A percentile compares a stretch with the other conserved stretches of the same genome.
Evolutionary conservation across 2,797 vertebrate species (phyloP).

Genomic region (Bucorvus abyssinicus): DNA sequence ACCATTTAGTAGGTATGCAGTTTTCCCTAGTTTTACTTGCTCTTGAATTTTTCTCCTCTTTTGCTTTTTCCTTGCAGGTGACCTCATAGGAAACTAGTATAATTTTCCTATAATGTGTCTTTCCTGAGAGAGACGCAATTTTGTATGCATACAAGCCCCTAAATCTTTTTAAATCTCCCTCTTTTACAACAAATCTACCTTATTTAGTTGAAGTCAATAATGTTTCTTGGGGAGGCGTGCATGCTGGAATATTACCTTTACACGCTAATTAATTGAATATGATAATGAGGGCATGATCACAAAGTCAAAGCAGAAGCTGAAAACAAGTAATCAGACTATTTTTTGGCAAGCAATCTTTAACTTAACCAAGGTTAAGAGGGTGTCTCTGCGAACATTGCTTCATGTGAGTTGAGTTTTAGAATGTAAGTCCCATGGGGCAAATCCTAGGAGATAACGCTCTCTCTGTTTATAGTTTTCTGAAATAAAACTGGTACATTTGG

Average conservation of each 20-base stretch:
- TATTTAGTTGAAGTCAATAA: constrained; percentile 65
- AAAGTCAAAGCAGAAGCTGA: constrained; percentile 69
- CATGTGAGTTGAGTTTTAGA: not conserved
- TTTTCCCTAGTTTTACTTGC: not conserved
- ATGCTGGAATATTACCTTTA: constrained; percentile 59
- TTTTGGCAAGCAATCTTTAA: constrained; percentile 30
- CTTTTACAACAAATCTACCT: constrained; percentile 21
- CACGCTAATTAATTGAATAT: constrained; percentile 74
- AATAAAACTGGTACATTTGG: not conserved
- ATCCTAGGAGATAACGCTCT: not conserved
- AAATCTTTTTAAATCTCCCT: constrained; percentile 10
- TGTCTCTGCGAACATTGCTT: not conserved
- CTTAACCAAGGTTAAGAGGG: not conserved
- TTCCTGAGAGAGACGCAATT: not conserved
- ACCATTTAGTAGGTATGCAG: not conserved
- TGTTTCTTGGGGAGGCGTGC: constrained; percentile 36
- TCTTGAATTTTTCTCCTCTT: not conserved
- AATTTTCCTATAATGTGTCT: constrained; percentile 6
- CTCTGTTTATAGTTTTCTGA: not conserved
- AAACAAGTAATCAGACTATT: constrained; percentile 57
- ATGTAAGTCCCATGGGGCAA: not conserved
- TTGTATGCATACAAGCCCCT: not conserved
- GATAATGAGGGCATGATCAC: constrained; percentile 71
- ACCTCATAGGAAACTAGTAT: not conserved
- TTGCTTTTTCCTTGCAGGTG: not conserved